Evolutionary conservation across 2,888 invertebrate species (phyloP), one percentile per base, ranked within the genome.

Genomic region (Cremastinae sp.): DNA sequence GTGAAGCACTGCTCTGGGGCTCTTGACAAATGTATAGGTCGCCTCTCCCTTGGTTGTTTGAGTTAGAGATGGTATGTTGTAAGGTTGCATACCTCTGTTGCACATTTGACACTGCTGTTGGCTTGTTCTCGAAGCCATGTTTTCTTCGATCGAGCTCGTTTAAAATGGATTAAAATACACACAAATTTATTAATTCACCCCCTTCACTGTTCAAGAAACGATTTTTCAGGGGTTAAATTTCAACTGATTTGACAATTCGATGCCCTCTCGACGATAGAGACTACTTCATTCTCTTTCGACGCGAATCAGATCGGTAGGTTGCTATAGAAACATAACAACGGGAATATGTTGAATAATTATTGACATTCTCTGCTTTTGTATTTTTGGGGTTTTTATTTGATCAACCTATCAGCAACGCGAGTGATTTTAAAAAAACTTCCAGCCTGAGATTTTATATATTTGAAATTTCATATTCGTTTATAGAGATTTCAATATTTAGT

Each of bases 21-120:
- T 88, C 71, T 83, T 85, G n/a, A 87, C 83, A 55, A 86, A 85
- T 5, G 86, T 84, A 72, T 87, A 89, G 1, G 83, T 84, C 2
- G n/a, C n/a, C n/a, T 84, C 83, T 62, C 77, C 83, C 43, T 56
- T 82, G 41, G 74, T 76, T 22, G 78, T 59, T 69, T 79, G 80
- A n/a, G 72, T 49, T 14, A 53, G 79, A 20, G 80, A 62, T 3
- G 86, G 85, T 53, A 86, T 81, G 47, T 83, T 83, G 79, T 83
- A 86, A 0, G 85, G 70, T 28, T 83, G 84, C 55, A 86, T 75
- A 2, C 86, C 87, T 14, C 80, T 83, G 75, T 85, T 87, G 80
- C 88, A 88, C 86, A 87, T 87, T 74, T 84, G 83, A 73, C 88
- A 89, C 47, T 85, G 83, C 28, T 87, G 85, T n/a, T n/a, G n/a